These are phyloP conservation scores for Lacanobia oleracea DNA, from an alignment of 2,888 invertebrate genomes.

Conservation along the genomic window DNA sequence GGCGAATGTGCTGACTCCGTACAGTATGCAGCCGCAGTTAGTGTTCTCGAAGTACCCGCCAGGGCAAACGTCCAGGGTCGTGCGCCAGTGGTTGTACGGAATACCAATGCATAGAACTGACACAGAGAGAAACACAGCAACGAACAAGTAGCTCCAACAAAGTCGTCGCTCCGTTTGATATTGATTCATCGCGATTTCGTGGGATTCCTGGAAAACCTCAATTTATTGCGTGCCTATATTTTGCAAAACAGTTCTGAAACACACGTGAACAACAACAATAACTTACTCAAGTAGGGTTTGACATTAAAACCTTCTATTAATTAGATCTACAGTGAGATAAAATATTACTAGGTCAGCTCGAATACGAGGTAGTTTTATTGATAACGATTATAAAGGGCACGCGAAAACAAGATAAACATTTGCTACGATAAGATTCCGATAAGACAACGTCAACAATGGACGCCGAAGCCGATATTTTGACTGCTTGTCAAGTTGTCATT, in stretches of 20 bases:
- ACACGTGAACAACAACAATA: conserved; percentile 11
- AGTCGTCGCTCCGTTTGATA: conserved; percentile 83
- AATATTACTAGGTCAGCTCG: conserved; percentile 43
- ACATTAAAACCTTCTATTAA: conserved; percentile 33
- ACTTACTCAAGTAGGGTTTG: conserved; percentile 36
- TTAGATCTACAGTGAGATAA: conserved; percentile 16
- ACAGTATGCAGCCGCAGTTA: conserved; percentile 93
- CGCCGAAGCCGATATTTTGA: conserved; percentile 27
- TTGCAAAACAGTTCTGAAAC: neutral
- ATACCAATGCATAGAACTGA: conserved; percentile 90
- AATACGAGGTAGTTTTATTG: conserved; percentile 25
- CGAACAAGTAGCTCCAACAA: conserved; percentile 80
- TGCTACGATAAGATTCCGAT: conserved; percentile 34
- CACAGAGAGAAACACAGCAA: conserved; percentile 77
- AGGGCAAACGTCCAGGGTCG: conserved; percentile 92
- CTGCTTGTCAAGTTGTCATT: neutral
- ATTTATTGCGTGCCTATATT: neutral
- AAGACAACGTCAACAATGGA: conserved; percentile 28
- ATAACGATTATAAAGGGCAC: conserved; percentile 39
- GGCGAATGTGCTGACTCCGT: conserved; percentile 91
- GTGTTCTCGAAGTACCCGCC: conserved; percentile 89
- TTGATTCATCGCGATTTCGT: conserved; percentile 79
- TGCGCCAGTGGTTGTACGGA: conserved; percentile 93
- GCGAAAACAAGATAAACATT: conserved; percentile 47
- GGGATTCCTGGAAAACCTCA: conserved; percentile 15